Percentiles rank a stretch among this genome's conserved stretches.
These are phyloP conservation scores for Trichomycterus rosablanca DNA, from an alignment of 2,113 vertebrate genomes.

Conservation along the genomic window DNA sequence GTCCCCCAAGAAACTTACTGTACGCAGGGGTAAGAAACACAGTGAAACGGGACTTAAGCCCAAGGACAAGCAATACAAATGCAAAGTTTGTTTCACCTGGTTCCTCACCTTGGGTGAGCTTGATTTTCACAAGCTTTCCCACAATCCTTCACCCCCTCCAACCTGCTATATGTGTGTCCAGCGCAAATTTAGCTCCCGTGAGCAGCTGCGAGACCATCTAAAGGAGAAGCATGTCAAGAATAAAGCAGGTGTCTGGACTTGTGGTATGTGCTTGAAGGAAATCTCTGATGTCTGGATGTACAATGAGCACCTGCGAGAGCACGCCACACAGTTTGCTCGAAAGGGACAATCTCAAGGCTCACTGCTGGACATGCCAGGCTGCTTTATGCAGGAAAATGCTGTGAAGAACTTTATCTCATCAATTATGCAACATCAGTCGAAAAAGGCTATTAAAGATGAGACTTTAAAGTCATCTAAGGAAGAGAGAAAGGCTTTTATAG, in stretches of 20 bases:
- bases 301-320: conserved; percentile 91
- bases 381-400: conserved; percentile 71
- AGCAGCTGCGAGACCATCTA: conserved; percentile 88
- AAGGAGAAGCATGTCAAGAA: conserved; percentile 89
- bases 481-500: conserved; percentile 54
- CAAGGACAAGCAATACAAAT: conserved; percentile 88
- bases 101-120: conserved; percentile 86
- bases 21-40: conserved; percentile 61
- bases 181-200: conserved; percentile 90
- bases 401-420: conserved; percentile 82
- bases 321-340: conserved; percentile 88
- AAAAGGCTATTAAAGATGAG: conserved; percentile 62
- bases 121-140: conserved; percentile 91
- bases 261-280: conserved; percentile 95
- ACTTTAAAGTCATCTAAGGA: conserved; percentile 50
- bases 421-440: conserved; percentile 74
- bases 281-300: conserved; percentile 97
- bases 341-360: conserved; percentile 81
- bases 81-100: conserved; percentile 93
- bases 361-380: conserved; percentile 71
- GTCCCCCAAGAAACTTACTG: conserved; percentile 53
- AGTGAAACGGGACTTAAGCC: conserved; percentile 67
- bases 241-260: conserved; percentile 88
- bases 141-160: conserved; percentile 89
- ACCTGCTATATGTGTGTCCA: conserved; percentile 99